Conservation (phyloP, 2,888 invertebrate species). For the Flexamia atlantica region DNA sequence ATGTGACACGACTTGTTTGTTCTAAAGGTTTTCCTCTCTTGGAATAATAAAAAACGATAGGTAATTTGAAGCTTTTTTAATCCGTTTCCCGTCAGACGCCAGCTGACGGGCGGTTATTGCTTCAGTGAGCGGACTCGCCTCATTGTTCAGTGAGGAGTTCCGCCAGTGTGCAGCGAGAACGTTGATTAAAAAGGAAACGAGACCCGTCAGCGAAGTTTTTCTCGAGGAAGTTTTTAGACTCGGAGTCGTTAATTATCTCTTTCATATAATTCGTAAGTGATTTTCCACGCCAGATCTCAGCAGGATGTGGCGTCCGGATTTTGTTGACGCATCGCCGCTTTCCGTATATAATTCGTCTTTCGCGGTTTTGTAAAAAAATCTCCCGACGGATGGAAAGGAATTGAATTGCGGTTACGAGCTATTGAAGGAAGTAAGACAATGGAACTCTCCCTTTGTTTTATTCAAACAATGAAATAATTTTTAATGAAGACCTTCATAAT, state of each 20-base stretch:
- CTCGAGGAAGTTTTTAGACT: constrained; percentile 22
- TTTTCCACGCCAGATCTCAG: constrained; percentile 10
- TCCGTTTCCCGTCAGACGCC: neutral
- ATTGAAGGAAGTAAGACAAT: neutral
- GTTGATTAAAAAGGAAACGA: constrained; percentile 43
- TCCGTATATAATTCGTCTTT: constrained; percentile 23
- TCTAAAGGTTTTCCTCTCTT: no score
- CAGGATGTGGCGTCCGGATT: neutral
- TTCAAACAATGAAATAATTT: no score
- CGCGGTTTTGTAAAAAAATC: constrained; percentile 21
- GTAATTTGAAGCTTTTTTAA: no score
- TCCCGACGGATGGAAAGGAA: neutral
- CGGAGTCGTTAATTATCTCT: constrained; percentile 24
- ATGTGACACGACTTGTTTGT: no score
- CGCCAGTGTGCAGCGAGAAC: neutral
- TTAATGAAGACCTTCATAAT: no score
- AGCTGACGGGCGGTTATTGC: neutral
- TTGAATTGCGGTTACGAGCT: neutral
- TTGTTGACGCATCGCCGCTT: constrained; percentile 25
- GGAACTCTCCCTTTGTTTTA: no score
- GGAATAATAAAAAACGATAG: no score
- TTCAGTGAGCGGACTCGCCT: neutral
- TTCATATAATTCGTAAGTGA: constrained; percentile 1
- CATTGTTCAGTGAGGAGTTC: constrained; percentile 3
- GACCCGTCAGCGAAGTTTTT: constrained; percentile 28